phyloP scores from a whole-genome alignment of 2,797 vertebrate species.

The Smutsia gigantea region DNA sequence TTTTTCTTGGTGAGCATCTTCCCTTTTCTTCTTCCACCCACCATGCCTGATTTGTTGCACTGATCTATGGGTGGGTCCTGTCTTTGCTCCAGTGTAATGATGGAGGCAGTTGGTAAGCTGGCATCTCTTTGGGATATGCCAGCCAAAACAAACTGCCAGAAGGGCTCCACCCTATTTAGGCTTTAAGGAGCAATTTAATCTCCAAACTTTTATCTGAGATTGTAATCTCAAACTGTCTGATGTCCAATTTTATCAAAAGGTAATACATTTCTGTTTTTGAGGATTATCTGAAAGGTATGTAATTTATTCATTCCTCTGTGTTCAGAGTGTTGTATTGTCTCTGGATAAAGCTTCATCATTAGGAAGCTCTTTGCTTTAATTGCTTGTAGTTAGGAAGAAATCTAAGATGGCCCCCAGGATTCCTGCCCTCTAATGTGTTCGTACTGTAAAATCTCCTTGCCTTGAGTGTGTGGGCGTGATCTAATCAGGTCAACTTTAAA shows the following conservation, averaged over 20 bases:
- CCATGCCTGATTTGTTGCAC: not conserved
- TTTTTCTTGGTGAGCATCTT: not conserved
- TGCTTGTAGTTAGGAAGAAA: not conserved
- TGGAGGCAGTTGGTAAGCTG: not conserved
- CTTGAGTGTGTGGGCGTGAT: not conserved
- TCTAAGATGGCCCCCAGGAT: not conserved
- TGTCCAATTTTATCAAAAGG: constrained; percentile 37
- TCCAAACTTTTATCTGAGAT: constrained; percentile 1
- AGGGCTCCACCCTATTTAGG: not conserved
- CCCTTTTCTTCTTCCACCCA: not conserved
- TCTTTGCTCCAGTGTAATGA: not conserved
- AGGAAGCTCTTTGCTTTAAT: constrained; percentile 11
- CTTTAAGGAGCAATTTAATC: not conserved
- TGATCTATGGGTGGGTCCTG: not conserved
- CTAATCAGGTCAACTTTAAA: not conserved
- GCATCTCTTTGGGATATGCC: not conserved
- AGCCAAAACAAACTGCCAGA: not conserved
- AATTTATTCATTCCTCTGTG: not conserved
- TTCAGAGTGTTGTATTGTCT: not conserved
- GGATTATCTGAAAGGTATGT: not conserved
- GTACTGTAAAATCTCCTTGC: not conserved
- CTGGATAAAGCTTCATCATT: not conserved
- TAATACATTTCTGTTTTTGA: not conserved
- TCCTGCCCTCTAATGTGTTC: not conserved
- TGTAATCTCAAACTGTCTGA: constrained; percentile 35